Percentiles rank a stretch among this genome's conserved stretches.
These are phyloP conservation scores for Nasalis larvatus DNA, from an alignment of 2,113 vertebrate genomes.

Conservation along the genomic window DNA sequence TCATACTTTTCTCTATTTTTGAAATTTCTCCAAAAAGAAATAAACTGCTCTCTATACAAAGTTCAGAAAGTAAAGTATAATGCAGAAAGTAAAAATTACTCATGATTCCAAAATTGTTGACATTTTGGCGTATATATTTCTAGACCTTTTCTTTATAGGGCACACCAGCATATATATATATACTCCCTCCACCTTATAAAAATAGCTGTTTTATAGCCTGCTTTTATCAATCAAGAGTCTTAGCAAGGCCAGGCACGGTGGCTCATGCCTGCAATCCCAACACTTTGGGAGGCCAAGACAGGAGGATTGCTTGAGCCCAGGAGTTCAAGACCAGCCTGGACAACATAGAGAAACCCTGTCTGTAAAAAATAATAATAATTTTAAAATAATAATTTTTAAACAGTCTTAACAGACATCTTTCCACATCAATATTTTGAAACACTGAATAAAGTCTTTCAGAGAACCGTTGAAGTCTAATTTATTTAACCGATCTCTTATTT, in stretches of 20 bases:
- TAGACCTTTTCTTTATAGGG: not conserved
- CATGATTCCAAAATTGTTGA: not conserved
- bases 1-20: not conserved
- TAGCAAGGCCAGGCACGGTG: too few relatives aligned
- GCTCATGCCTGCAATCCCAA: too few relatives aligned
- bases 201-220: not conserved
- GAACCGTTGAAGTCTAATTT: not conserved
- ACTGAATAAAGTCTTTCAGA: not conserved
- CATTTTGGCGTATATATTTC: not conserved
- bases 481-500: not conserved
- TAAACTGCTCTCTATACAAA: not conserved
- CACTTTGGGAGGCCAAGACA: too few relatives aligned
- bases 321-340: too few relatives aligned
- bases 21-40: not conserved
- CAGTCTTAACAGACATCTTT: not conserved
- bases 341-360: too few relatives aligned
- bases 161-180: not conserved
- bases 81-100: not conserved
- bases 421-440: not conserved
- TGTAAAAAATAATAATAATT: too few relatives aligned
- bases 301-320: too few relatives aligned
- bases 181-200: not conserved
- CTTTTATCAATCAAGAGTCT: not conserved
- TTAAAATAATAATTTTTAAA: too few relatives aligned
- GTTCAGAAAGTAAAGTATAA: not conserved